A percentile compares a stretch with the other conserved stretches of the same genome.
phyloP scores from a whole-genome alignment of 2,797 vertebrate genomes.

The Iguana delicatissima region DNA sequence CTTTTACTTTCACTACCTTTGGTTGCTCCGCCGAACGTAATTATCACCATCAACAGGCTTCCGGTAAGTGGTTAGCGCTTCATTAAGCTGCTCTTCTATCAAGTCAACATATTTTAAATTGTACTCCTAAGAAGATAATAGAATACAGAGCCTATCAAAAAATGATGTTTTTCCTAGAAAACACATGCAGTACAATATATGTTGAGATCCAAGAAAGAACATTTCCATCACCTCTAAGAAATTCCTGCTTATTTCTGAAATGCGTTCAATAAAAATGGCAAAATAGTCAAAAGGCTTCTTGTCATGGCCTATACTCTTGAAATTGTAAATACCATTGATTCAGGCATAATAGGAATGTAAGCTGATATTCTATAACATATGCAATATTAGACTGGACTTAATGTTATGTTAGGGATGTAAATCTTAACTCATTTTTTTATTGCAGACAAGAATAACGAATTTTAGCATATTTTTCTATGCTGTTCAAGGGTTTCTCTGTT shows the following conservation, averaged over 20 bases:
- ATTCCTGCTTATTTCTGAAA: neutral
- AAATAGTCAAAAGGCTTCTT: neutral
- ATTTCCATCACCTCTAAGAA: neutral
- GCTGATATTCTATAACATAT: neutral
- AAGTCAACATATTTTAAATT: slow-evolving; percentile 98
- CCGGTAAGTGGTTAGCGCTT: slow-evolving; percentile 97
- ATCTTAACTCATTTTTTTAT: too few species aligned
- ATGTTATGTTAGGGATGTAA: neutral
- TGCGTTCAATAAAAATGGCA: neutral
- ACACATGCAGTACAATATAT: neutral
- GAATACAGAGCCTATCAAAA: neutral
- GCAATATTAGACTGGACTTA: neutral
- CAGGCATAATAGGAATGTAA: neutral
- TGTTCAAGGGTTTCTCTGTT: too few species aligned
- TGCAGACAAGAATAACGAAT: too few species aligned
- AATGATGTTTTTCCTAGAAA: neutral
- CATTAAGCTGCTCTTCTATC: slow-evolving; percentile 97
- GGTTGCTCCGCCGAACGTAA: slow-evolving; percentile 97
- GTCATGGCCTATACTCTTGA: neutral
- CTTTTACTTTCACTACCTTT: slow-evolving; percentile 84
- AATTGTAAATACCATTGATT: neutral
- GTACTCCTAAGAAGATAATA: slow-evolving; percentile 85
- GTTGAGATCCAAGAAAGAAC: neutral
- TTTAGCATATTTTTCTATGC: too few species aligned
- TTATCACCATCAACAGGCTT: slow-evolving; percentile 98